These are phyloP conservation scores for Zophobas atratus DNA, from an alignment of 1,140 invertebrate species.

Conservation along the genomic window DNA sequence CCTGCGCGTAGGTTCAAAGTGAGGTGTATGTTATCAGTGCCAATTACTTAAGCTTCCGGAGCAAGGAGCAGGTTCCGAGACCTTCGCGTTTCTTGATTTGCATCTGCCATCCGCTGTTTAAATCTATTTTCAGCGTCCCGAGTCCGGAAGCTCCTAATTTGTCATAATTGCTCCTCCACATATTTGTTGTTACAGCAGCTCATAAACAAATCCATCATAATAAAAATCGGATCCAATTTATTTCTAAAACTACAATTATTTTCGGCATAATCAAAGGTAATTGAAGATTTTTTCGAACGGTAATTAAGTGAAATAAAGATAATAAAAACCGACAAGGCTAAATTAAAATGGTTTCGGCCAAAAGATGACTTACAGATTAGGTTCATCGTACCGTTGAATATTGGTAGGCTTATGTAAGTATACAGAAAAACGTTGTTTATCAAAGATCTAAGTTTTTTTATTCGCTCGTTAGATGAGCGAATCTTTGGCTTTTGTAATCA, in stretches of 20 bases:
- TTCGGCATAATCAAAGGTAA: conserved; percentile 20
- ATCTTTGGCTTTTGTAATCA: background rate
- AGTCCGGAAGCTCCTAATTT: conserved; percentile 16
- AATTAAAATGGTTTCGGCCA: background rate
- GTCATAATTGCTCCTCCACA: conserved; percentile 12
- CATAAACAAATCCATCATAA: conserved; percentile 28
- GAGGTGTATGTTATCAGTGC: too few relatives aligned
- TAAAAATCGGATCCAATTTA: background rate
- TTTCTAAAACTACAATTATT: background rate
- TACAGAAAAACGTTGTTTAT: background rate
- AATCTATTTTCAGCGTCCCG: background rate
- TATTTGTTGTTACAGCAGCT: background rate
- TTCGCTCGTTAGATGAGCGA: background rate
- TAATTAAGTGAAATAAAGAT: background rate
- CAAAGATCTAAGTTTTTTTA: background rate
- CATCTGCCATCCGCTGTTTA: conserved; percentile 11
- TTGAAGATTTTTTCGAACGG: background rate
- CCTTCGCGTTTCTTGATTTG: conserved; percentile 9
- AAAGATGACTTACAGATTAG: background rate
- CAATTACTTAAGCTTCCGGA: conserved; percentile 1
- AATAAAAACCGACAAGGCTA: background rate
- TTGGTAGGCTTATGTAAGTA: background rate
- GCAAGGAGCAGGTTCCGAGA: background rate
- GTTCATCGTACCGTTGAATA: conserved; percentile 19
- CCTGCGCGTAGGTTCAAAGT: too few relatives aligned